phyloP scores from a whole-genome alignment of 2,113 vertebrate genomes.

The Pogonocichla stellata region DNA sequence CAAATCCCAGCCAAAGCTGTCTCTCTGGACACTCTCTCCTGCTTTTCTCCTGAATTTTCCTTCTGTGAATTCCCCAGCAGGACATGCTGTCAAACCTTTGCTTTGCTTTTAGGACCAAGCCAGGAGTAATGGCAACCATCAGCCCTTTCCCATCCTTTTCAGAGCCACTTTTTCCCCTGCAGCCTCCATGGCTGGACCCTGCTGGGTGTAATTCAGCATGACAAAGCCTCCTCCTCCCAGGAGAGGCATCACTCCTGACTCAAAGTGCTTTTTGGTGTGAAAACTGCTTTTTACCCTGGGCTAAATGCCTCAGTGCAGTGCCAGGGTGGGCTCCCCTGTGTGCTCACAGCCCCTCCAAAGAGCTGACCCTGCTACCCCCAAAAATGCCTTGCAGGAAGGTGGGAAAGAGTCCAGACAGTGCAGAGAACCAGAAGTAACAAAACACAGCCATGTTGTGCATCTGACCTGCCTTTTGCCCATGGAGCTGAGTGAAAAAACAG shows the following conservation, averaged over 20 bases:
- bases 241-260: background rate
- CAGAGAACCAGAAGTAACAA: background rate
- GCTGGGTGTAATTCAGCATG: background rate
- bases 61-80: background rate
- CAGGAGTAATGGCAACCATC: background rate
- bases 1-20: background rate
- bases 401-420: background rate
- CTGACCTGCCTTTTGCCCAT: background rate
- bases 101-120: background rate
- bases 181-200: background rate
- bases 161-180: background rate
- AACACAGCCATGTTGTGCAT: fast-evolving
- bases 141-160: background rate
- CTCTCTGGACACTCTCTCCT: background rate
- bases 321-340: background rate
- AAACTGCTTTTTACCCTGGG: background rate
- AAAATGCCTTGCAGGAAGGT: background rate
- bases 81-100: background rate
- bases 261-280: background rate
- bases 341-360: background rate
- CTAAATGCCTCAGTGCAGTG: background rate
- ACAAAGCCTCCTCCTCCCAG: background rate
- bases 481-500: too few relatives aligned
- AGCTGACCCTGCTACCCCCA: background rate
- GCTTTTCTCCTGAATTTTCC: background rate